A percentile compares a stretch with the other conserved stretches of the same genome.
Conservation (phyloP, 35 echinoderm and acorn worm species). For the Acanthaster planci region DNA sequence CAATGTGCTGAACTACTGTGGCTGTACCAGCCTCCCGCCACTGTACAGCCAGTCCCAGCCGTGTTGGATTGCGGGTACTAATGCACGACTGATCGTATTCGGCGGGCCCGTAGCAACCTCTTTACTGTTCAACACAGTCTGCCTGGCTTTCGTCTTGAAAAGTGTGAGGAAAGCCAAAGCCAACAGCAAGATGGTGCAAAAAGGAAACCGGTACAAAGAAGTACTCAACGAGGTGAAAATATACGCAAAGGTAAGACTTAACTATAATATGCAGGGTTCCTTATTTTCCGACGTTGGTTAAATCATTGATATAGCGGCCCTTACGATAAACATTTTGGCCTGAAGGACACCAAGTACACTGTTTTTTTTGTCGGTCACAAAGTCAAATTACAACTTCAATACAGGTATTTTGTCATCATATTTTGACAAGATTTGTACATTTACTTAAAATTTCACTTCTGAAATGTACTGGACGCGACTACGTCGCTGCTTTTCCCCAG, state of each 20-base stretch:
- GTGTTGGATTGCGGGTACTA: not conserved
- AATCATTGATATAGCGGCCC: no score
- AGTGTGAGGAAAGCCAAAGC: not conserved
- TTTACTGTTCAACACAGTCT: not conserved
- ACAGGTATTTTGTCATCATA: no score
- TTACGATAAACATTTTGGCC: no score
- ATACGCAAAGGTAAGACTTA: not conserved
- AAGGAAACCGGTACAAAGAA: not conserved
- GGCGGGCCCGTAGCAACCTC: constrained; percentile 7
- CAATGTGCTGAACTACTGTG: not conserved
- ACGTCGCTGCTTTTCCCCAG: not conserved
- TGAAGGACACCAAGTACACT: no score
- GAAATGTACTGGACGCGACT: no score
- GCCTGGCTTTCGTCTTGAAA: not conserved
- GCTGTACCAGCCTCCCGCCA: not conserved
- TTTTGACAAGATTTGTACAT: no score
- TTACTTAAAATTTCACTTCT: no score
- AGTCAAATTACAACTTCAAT: no score
- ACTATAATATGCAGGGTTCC: not conserved
- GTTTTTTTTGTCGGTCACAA: no score
- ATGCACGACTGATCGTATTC: not conserved
- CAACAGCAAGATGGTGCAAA: not conserved
- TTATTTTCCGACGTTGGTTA: no score
- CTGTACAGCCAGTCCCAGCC: not conserved
- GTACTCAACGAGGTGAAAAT: not conserved